A percentile compares a stretch with the other conserved stretches of the same genome.
Evolutionary conservation across 1,140 invertebrate genomes (phyloP).

Genomic region (Teleogryllus occipitalis): DNA sequence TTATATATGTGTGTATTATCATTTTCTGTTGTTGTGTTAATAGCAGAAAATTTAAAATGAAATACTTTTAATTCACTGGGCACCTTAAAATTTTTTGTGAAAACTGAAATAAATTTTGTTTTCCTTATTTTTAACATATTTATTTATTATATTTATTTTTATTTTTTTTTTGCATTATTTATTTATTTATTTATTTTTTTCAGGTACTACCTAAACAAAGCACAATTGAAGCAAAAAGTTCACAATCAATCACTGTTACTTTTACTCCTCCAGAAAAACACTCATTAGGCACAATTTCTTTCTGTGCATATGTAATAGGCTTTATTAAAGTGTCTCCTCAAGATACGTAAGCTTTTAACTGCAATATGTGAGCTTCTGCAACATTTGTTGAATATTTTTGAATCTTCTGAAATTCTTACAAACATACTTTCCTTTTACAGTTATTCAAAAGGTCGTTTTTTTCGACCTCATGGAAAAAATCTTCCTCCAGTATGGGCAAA

Average conservation of each 20-base stretch:
- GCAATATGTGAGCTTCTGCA: neutral
- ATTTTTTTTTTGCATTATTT: neutral
- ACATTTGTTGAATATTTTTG: neutral
- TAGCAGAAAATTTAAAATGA: too few relatives aligned
- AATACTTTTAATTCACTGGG: too few relatives aligned
- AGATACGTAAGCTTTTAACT: neutral
- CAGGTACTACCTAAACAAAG: neutral
- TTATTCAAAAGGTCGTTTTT: neutral
- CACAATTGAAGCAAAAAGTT: neutral
- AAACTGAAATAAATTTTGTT: neutral
- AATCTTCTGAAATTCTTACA: neutral
- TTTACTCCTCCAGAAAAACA: neutral
- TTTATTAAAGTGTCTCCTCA: neutral
- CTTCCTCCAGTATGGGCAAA: neutral
- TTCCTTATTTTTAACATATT: neutral
- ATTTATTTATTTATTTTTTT: neutral
- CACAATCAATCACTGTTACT: neutral
- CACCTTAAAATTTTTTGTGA: neutral
- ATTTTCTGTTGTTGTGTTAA: too few relatives aligned
- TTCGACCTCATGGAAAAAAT: neutral
- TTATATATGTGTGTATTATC: too few relatives aligned
- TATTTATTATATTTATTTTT: too few relatives aligned
- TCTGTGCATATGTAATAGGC: neutral
- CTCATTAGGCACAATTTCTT: neutral
- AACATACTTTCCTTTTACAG: neutral